Evolutionary conservation across 2,113 vertebrate species (phyloP).

Genomic region (Equus quagga): DNA sequence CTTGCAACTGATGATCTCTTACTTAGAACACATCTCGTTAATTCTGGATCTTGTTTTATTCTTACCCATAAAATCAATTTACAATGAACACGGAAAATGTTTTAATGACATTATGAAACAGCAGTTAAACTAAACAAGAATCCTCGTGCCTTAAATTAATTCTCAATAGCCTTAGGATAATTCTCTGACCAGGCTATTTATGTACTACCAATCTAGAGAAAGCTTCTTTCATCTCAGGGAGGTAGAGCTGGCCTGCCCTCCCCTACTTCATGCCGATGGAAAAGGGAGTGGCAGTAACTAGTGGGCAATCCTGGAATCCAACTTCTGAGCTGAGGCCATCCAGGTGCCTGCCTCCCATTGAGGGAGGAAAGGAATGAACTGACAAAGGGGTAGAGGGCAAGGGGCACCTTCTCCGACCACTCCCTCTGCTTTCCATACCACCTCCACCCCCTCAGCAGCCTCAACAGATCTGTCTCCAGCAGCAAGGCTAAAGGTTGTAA

Average conservation of each 20-base stretch:
- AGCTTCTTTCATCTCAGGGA: background rate
- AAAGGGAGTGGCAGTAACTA: background rate
- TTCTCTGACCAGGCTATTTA: slow-evolving; percentile 2
- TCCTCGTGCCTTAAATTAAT: slow-evolving; percentile 3
- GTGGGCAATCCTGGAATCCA: background rate
- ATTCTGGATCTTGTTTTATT: background rate
- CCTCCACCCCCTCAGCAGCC: background rate
- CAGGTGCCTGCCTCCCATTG: background rate
- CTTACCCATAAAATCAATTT: slow-evolving; percentile 11
- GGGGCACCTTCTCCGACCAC: background rate
- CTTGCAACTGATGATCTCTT: slow-evolving; percentile 31
- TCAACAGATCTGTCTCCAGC: background rate
- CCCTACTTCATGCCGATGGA: background rate
- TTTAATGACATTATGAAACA: background rate
- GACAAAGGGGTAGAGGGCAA: background rate
- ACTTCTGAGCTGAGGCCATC: background rate
- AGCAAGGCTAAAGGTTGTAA: background rate
- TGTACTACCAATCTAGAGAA: background rate
- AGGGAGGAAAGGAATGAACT: background rate
- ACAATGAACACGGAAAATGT: slow-evolving; percentile 15
- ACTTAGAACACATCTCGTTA: background rate
- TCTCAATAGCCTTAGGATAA: background rate
- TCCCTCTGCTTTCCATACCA: background rate
- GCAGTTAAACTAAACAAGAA: slow-evolving; percentile 47
- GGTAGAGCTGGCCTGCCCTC: background rate